Evolutionary conservation across 1,140 invertebrate genomes (phyloP).

Genomic region (Phenacoccus solenopsis): DNA sequence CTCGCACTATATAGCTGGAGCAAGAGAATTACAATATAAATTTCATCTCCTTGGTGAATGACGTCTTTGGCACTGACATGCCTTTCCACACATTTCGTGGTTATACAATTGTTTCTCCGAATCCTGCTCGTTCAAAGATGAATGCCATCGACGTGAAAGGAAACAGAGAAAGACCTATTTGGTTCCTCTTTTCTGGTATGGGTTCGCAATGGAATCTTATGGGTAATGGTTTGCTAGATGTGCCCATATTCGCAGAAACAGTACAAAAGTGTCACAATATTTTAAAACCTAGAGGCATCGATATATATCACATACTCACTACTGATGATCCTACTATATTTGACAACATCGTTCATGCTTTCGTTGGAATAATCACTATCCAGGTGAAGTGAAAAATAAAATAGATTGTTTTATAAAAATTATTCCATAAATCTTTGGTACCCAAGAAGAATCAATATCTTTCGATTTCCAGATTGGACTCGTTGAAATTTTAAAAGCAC

Average conservation of each 20-base stretch:
- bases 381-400: slow-evolving; percentile 40
- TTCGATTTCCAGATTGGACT: slow-evolving; percentile 45
- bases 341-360: slow-evolving; percentile 49
- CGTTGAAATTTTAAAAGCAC: slow-evolving; percentile 41
- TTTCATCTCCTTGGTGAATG: slow-evolving; percentile 35
- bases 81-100: not conserved
- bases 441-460: not conserved
- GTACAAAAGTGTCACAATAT: slow-evolving; percentile 43
- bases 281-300: slow-evolving; percentile 43
- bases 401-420: no score
- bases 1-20: slow-evolving; percentile 6
- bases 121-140: not conserved
- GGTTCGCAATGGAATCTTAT: slow-evolving; percentile 53
- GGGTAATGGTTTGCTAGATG: slow-evolving; percentile 44
- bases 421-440: no score
- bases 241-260: slow-evolving; percentile 51
- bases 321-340: slow-evolving; percentile 41
- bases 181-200: slow-evolving; percentile 50
- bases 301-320: slow-evolving; percentile 47
- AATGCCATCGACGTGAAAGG: not conserved
- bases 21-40: slow-evolving; percentile 29
- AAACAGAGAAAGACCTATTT: slow-evolving; percentile 18
- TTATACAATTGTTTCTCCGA: slow-evolving; percentile 9
- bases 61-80: slow-evolving; percentile 27
- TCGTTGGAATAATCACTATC: slow-evolving; percentile 67